Evolutionary conservation across 2,113 vertebrate genomes (phyloP).

Genomic region (Mionectes macconnelli): DNA sequence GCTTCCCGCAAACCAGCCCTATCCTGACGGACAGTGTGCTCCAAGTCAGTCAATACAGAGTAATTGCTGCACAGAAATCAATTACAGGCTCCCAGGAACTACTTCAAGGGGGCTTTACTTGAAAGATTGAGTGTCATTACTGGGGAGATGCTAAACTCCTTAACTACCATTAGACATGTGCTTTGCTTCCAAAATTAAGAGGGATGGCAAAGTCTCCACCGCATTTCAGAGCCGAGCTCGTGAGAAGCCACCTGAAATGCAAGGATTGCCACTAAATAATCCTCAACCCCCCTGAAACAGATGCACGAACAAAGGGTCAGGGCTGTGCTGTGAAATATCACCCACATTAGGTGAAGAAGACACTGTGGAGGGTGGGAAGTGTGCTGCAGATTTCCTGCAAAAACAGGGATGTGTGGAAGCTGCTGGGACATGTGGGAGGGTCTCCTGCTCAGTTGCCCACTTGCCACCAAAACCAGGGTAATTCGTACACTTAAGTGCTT

Average conservation of each 20-base stretch:
- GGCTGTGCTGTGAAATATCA: background rate
- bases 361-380: accelerated
- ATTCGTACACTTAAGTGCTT: background rate
- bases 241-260: background rate
- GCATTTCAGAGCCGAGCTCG: background rate
- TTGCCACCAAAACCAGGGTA: background rate
- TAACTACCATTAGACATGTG: background rate
- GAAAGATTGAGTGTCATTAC: background rate
- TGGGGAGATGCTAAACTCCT: background rate
- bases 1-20: background rate
- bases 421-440: accelerated
- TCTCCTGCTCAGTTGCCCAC: background rate
- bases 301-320: accelerated
- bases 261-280: background rate
- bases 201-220: background rate
- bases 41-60: background rate
- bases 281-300: background rate
- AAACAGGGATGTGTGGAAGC: background rate
- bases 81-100: background rate
- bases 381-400: background rate
- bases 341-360: background rate
- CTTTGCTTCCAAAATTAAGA: background rate
- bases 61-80: conserved; percentile 3
- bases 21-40: accelerated
- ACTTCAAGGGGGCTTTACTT: background rate